Evolutionary conservation across 2,888 invertebrate species (phyloP).

Genomic region (Eledona agricola): DNA sequence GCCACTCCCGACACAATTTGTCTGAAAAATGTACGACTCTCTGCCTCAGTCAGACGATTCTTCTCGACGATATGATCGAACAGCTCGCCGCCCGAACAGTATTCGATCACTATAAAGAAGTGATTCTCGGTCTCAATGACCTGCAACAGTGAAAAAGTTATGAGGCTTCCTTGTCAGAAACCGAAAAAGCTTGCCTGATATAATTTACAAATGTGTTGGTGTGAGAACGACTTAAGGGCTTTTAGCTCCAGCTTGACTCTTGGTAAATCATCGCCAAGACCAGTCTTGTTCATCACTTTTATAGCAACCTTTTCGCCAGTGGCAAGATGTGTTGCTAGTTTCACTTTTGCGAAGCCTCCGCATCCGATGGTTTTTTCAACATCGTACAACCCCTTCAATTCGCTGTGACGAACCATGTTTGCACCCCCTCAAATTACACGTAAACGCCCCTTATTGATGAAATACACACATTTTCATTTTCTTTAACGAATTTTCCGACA

Average conservation of each 20-base stretch:
- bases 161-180: background rate
- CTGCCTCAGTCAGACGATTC: constrained; percentile 74
- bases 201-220: constrained; percentile 79
- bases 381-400: constrained; percentile 71
- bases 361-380: constrained; percentile 75
- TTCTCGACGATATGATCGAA: constrained; percentile 86
- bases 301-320: constrained; percentile 85
- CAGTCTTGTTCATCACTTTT: constrained; percentile 81
- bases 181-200: constrained; percentile 66
- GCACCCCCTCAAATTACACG: constrained; percentile 1
- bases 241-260: constrained; percentile 77
- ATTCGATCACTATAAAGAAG: constrained; percentile 82
- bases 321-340: constrained; percentile 77
- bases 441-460: constrained; percentile 8
- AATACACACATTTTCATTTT: constrained; percentile 8
- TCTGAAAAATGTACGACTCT: constrained; percentile 79
- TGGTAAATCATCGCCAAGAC: constrained; percentile 76
- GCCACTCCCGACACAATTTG: constrained; percentile 82
- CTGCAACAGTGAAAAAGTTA: constrained; percentile 39
- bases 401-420: constrained; percentile 65
- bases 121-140: constrained; percentile 78
- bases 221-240: constrained; percentile 74
- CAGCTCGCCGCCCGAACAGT: constrained; percentile 83
- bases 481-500: constrained; percentile 30
- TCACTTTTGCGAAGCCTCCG: constrained; percentile 85